Evolutionary conservation across 2,888 invertebrate genomes (phyloP).

Genomic region (Limnephilus lunatus): DNA sequence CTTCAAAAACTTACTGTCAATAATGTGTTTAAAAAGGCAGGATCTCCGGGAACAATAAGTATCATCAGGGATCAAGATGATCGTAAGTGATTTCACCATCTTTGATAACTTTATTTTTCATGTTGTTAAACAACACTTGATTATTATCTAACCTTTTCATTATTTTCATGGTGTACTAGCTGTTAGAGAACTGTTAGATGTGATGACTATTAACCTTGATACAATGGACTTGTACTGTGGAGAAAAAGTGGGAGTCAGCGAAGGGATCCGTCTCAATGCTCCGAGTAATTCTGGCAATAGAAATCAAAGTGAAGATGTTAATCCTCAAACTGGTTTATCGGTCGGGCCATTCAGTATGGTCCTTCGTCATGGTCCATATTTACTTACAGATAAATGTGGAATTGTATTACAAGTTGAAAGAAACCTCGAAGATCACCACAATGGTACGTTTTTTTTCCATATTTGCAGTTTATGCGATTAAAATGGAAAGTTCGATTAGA

Average conservation of each 20-base stretch:
- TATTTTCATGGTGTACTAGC: constrained; percentile 67
- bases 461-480: not conserved
- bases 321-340: constrained; percentile 68
- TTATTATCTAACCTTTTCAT: not conserved
- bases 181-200: constrained; percentile 83
- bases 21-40: constrained; percentile 85
- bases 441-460: constrained; percentile 70
- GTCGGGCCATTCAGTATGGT: constrained; percentile 74
- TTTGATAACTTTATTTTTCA: not conserved
- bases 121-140: not conserved
- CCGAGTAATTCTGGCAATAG: constrained; percentile 59
- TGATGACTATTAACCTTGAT: constrained; percentile 83
- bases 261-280: constrained; percentile 58
- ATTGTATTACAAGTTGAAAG: constrained; percentile 89
- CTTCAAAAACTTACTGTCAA: constrained; percentile 86
- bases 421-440: constrained; percentile 83
- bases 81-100: constrained; percentile 68
- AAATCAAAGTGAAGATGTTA: constrained; percentile 29
- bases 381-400: constrained; percentile 90
- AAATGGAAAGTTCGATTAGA: not conserved
- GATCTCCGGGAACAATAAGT: constrained; percentile 77
- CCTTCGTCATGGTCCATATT: constrained; percentile 79
- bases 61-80: constrained; percentile 71
- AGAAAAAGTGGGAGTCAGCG: constrained; percentile 69
- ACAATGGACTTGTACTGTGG: constrained; percentile 89